phyloP scores from a whole-genome alignment of 1,140 invertebrate genomes.

The Drosophila auraria region DNA sequence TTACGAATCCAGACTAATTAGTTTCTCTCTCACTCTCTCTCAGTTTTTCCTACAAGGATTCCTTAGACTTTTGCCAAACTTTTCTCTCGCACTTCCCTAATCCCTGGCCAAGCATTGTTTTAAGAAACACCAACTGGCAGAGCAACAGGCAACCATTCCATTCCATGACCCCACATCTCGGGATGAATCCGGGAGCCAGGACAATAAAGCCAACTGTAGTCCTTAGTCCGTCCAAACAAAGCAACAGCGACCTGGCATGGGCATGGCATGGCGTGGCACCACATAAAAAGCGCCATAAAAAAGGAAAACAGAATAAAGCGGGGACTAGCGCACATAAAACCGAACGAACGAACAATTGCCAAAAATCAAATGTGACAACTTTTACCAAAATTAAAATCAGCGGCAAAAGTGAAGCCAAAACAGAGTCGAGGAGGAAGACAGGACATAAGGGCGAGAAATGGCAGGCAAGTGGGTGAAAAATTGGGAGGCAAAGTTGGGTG shows the following conservation, averaged over 20 bases:
- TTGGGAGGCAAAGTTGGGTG: neutral
- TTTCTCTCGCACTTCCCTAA: slow-evolving; percentile 6
- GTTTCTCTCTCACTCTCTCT: neutral
- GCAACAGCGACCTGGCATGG: slow-evolving; percentile 45
- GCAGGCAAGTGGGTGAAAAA: slow-evolving; percentile 7
- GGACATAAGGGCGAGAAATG: slow-evolving; percentile 16
- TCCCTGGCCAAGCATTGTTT: slow-evolving; percentile 21
- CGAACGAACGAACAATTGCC: slow-evolving; percentile 82
- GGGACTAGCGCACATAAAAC: slow-evolving; percentile 69
- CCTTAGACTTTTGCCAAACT: slow-evolving; percentile 14
- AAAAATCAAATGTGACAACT: slow-evolving; percentile 82
- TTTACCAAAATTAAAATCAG: slow-evolving; percentile 83
- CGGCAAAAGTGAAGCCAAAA: slow-evolving; percentile 67
- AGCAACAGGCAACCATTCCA: slow-evolving; percentile 36
- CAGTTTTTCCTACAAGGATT: neutral
- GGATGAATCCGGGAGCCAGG: slow-evolving; percentile 3
- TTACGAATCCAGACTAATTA: slow-evolving; percentile 39
- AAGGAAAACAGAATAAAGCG: slow-evolving; percentile 28
- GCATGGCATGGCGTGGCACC: slow-evolving; percentile 18
- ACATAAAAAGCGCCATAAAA: slow-evolving; percentile 75
- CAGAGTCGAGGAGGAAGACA: slow-evolving; percentile 12
- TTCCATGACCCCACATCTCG: neutral
- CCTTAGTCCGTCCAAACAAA: slow-evolving; percentile 30
- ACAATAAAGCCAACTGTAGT: slow-evolving; percentile 52
- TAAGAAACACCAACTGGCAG: slow-evolving; percentile 11